Evolutionary conservation across 2,888 invertebrate species (phyloP), one percentile per base, ranked within the genome.

Genomic region (Drosophila heteroneura): DNA sequence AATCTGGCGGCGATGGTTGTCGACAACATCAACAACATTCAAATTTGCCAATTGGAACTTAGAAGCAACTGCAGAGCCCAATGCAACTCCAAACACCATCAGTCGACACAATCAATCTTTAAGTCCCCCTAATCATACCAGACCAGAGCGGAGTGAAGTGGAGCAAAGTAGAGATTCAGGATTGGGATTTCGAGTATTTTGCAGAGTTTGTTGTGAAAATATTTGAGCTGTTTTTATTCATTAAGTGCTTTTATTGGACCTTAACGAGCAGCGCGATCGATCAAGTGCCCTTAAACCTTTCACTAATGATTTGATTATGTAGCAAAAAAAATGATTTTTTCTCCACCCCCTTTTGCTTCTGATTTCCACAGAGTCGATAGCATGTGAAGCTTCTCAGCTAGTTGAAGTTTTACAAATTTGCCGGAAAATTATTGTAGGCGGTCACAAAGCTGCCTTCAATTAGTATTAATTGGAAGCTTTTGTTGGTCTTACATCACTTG

Each of bases 271-370:
- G 71, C 61, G 33, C 83, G 62, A 91, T 90, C 87, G 89, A 81
- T 91, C 91, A 89, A 91, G 89, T 90, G 89, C 91, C 91, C 91
- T 91, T 80, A 88, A 88, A 88, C 91, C 88, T 83, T 90, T 90
- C 91, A 90, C 91, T 88, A 90, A 91, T 91, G 87, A 88, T 90
- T 83, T 74, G 88, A 88, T 89, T 91, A 85, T 90, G 91, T 72
- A 60, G 75, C 73, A 66, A 75, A 73, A 70, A 52, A 63, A 30
- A 51, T 28, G 28, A 28, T 28, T 22, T 51, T 41, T 52, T 19
- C 39, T 28, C 44, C 28, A 51, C 30, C 56, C 52, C 35, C 41
- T 14, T 74, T 75, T 74, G 51, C 56, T 22, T 44, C 35, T 63
- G 30, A 28, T 51, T 68, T 64, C 53, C 52, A 26, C 44, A 16